Conservation (phyloP, 2,797 vertebrate genomes). For the Sebastes melanostomus region DNA sequence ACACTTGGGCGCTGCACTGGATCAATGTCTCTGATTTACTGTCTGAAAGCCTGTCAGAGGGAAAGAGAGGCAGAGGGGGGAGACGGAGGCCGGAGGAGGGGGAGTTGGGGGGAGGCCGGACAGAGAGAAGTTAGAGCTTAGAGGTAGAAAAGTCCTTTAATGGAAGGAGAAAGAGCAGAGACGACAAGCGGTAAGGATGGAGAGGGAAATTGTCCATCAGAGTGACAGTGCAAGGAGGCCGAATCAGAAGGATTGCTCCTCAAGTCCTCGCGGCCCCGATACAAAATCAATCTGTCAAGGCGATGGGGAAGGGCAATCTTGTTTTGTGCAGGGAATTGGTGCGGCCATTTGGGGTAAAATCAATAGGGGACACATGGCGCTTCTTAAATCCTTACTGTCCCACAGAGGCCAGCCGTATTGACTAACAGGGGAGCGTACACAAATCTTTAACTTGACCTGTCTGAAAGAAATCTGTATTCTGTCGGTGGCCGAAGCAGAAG, state of each 20-base stretch:
- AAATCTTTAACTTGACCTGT: conserved; percentile 55
- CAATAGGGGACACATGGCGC: conserved; percentile 70
- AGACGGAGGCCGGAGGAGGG: background rate
- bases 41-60: conserved; percentile 87
- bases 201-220: conserved; percentile 69
- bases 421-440: conserved; percentile 54
- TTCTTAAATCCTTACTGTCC: conserved; percentile 71
- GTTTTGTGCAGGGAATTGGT: conserved; percentile 69
- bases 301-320: conserved; percentile 68
- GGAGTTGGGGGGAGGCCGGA: background rate
- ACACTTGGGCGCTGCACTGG: conserved; percentile 82
- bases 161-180: conserved; percentile 64
- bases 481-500: conserved; percentile 5
- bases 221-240: conserved; percentile 57
- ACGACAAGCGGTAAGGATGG: conserved; percentile 44
- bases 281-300: conserved; percentile 74
- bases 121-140: conserved; percentile 59
- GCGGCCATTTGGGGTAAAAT: conserved; percentile 70
- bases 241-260: conserved; percentile 69
- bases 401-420: conserved; percentile 53
- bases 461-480: conserved; percentile 40
- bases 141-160: conserved; percentile 71
- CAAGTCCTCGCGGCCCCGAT: conserved; percentile 60
- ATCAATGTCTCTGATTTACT: conserved; percentile 89
- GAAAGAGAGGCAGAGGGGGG: conserved; percentile 41